phyloP scores from a whole-genome alignment of 2,797 vertebrate genomes.

The Oreonectes daqikongensis region DNA sequence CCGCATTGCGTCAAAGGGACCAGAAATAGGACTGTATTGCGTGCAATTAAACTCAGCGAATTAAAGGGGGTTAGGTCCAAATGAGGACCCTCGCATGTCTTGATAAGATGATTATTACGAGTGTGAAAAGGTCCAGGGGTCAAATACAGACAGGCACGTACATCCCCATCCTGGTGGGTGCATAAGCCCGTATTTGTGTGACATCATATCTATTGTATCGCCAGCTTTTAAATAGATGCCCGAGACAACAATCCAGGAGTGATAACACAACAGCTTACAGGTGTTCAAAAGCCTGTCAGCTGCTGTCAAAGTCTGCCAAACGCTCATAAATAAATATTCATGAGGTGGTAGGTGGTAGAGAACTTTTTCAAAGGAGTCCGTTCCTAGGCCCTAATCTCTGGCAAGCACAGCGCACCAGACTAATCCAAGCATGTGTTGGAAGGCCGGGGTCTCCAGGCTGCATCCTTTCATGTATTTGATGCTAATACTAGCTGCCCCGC shows the following conservation, averaged over 20 bases:
- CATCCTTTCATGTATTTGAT: conserved; percentile 47
- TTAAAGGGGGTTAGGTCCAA: conserved; percentile 47
- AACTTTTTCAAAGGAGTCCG: conserved; percentile 30
- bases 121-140: conserved; percentile 38
- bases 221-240: conserved; percentile 33
- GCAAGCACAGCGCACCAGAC: conserved; percentile 37
- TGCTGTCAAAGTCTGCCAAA: conserved; percentile 9
- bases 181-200: conserved; percentile 21
- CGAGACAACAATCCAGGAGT: conserved; percentile 35
- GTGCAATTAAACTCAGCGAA: conserved; percentile 67
- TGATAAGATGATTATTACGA: conserved; percentile 55
- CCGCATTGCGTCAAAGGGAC: conserved; percentile 71
- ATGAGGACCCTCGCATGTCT: conserved; percentile 48
- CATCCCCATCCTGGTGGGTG: conserved; percentile 43
- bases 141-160: conserved; percentile 37
- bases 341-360: conserved; percentile 15
- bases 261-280: conserved; percentile 44
- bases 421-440: conserved; percentile 37
- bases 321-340: conserved; percentile 45
- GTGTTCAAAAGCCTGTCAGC: conserved; percentile 35
- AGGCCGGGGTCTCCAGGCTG: conserved; percentile 15
- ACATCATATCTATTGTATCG: conserved; percentile 46
- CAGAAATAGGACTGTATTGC: conserved; percentile 72
- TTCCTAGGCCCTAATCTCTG: conserved; percentile 46
- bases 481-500: conserved; percentile 45